Percentiles rank a stretch among this genome's conserved stretches.
phyloP scores from a whole-genome alignment of 1,140 invertebrate species.

The Drosophila insularis region DNA sequence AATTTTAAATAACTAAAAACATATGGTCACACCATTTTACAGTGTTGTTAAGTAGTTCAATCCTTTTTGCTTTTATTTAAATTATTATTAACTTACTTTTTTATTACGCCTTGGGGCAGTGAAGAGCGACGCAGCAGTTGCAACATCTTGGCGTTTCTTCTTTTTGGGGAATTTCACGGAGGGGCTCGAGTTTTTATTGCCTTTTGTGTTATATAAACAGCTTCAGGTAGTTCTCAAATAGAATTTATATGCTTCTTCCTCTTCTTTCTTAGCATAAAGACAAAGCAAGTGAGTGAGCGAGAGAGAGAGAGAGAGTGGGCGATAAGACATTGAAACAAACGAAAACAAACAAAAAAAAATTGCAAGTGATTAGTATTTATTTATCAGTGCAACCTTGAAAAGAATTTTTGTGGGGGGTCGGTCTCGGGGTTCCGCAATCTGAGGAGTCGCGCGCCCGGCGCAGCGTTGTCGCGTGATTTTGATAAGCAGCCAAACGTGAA shows the following conservation, averaged over 20 bases:
- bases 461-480: conserved; percentile 60
- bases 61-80: neutral
- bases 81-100: conserved; percentile 37
- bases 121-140: conserved; percentile 44
- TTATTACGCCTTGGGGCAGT: conserved; percentile 32
- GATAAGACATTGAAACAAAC: neutral
- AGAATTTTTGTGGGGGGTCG: conserved; percentile 49
- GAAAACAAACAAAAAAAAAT: conserved; percentile 31
- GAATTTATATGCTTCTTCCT: conserved; percentile 22
- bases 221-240: conserved; percentile 23
- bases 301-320: neutral
- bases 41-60: neutral
- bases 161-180: conserved; percentile 22
- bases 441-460: conserved; percentile 28
- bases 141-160: conserved; percentile 53
- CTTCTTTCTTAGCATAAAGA: conserved; percentile 22
- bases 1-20: no score
- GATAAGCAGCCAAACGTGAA: conserved; percentile 73
- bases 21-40: neutral
- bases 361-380: conserved; percentile 54
- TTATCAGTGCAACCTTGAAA: conserved; percentile 65
- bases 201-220: conserved; percentile 57
- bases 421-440: conserved; percentile 1
- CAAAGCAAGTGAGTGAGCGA: conserved; percentile 8
- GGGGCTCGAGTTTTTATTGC: conserved; percentile 28